Evolutionary conservation across 2,888 invertebrate species (phyloP).

Genomic region (Epistrophe grossulariae): DNA sequence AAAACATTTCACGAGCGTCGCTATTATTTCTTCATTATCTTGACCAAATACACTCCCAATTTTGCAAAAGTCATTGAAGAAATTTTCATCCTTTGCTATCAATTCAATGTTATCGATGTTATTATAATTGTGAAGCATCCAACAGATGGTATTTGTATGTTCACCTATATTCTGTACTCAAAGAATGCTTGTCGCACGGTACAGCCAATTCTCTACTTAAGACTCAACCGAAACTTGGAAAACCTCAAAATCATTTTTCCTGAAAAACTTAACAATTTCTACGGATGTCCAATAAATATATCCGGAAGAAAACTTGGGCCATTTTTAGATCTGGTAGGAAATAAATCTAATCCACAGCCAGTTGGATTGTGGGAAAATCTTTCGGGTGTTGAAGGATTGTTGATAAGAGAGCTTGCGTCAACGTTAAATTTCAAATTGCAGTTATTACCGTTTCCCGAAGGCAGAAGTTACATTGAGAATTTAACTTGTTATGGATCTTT

Average conservation of each 20-base stretch:
- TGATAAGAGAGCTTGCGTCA: conserved; percentile 78
- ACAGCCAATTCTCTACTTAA: conserved; percentile 74
- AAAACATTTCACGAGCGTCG: conserved; percentile 77
- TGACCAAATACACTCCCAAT: conserved; percentile 67
- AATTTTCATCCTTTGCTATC: conserved; percentile 78
- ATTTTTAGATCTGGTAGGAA: conserved; percentile 78
- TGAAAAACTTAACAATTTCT: conserved; percentile 71
- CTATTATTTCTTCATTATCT: conserved; percentile 79
- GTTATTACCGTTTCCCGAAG: conserved; percentile 75
- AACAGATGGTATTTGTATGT: conserved; percentile 69
- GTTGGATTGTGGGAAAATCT: conserved; percentile 76
- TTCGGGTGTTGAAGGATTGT: conserved; percentile 80
- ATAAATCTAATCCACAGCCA: conserved; percentile 73
- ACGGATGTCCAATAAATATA: conserved; percentile 78
- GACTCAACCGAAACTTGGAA: conserved; percentile 50
- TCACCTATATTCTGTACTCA: conserved; percentile 64
- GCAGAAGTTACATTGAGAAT: conserved; percentile 66
- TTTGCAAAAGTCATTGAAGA: conserved; percentile 35
- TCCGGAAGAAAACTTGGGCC: conserved; percentile 78
- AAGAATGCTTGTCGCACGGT: conserved; percentile 66
- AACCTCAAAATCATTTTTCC: conserved; percentile 77
- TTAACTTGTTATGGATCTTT: conserved; percentile 78
- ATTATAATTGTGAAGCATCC: conserved; percentile 77
- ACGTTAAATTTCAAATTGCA: conserved; percentile 78
- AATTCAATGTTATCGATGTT: conserved; percentile 78